phyloP scores from a whole-genome alignment of 1,140 invertebrate genomes.

The Stegodyphus mimosarum region DNA sequence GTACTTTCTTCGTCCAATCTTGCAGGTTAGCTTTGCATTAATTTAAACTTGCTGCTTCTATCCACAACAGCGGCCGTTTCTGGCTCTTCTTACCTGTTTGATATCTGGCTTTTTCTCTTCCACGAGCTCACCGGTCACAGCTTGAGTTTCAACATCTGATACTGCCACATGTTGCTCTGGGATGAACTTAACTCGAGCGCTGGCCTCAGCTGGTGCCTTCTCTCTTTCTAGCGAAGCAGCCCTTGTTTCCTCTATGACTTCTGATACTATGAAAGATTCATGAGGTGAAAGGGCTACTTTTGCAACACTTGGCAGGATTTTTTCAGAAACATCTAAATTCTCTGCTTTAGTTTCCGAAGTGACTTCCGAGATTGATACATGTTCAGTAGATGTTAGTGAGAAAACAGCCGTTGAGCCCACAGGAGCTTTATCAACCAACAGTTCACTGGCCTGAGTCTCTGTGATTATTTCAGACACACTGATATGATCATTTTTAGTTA shows the following conservation, averaged over 20 bases:
- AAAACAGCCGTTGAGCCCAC: conserved; percentile 68
- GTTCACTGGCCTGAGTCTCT: conserved; percentile 20
- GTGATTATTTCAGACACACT: conserved; percentile 46
- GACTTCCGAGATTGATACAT: conserved; percentile 67
- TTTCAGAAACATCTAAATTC: conserved; percentile 16
- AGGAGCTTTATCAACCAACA: conserved; percentile 16
- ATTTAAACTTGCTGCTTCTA: conserved; percentile 20
- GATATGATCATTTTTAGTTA: conserved; percentile 38
- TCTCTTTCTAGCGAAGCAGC: conserved; percentile 63
- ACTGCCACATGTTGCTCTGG: conserved; percentile 63
- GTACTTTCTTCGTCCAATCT: conserved; percentile 3
- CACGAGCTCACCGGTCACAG: conserved; percentile 53
- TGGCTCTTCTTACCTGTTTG: conserved; percentile 52
- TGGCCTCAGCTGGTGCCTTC: conserved; percentile 61
- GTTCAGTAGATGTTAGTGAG: conserved; percentile 72
- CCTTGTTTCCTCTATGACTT: conserved; percentile 62
- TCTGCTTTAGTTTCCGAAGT: conserved; percentile 30
- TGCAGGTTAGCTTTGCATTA: conserved; percentile 41
- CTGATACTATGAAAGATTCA: conserved; percentile 56
- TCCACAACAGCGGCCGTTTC: conserved; percentile 7
- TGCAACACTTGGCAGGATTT: not conserved
- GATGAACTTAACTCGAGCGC: conserved; percentile 63
- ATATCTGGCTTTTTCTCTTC: conserved; percentile 46
- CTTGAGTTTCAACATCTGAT: conserved; percentile 54
- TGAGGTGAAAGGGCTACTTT: conserved; percentile 38